These are phyloP conservation scores for Luffia ferchaultella DNA, from an alignment of 2,888 invertebrate species.

Conservation along the genomic window DNA sequence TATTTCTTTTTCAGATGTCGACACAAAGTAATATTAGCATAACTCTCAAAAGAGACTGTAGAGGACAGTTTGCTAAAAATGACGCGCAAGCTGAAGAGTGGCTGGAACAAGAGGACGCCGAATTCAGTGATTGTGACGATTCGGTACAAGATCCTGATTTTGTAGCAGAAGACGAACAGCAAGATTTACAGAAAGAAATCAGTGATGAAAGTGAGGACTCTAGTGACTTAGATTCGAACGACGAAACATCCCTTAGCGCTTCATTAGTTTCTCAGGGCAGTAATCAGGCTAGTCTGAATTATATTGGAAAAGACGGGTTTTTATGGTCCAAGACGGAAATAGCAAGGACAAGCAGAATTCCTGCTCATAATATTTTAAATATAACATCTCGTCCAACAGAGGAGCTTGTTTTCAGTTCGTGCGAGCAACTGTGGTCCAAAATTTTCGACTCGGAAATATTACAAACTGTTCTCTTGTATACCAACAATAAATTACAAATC, in stretches of 20 bases:
- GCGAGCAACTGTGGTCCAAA: neutral
- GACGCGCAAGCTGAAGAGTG: constrained; percentile 1
- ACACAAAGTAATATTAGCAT: neutral
- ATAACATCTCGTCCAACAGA: neutral
- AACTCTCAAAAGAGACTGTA: neutral
- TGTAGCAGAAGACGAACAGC: neutral
- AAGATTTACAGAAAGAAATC: too few species aligned
- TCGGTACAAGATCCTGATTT: neutral
- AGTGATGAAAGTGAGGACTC: too few species aligned
- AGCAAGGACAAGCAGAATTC: neutral
- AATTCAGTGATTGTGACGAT: constrained; percentile 1
- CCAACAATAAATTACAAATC: neutral
- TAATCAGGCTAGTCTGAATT: neutral
- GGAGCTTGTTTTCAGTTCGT: neutral
- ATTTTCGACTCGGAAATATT: neutral
- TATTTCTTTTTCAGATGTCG: too few species aligned
- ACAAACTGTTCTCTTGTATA: neutral
- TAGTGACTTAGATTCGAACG: constrained; percentile 5
- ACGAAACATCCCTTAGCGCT: neutral
- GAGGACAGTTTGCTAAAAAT: neutral
- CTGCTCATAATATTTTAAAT: neutral
- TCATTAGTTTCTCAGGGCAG: neutral
- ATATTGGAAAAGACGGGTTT: neutral
- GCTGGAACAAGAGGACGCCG: constrained; percentile 1
- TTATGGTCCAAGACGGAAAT: neutral